These are phyloP conservation scores for Colletes collaris DNA, from an alignment of 2,888 invertebrate species.

Conservation along the genomic window DNA sequence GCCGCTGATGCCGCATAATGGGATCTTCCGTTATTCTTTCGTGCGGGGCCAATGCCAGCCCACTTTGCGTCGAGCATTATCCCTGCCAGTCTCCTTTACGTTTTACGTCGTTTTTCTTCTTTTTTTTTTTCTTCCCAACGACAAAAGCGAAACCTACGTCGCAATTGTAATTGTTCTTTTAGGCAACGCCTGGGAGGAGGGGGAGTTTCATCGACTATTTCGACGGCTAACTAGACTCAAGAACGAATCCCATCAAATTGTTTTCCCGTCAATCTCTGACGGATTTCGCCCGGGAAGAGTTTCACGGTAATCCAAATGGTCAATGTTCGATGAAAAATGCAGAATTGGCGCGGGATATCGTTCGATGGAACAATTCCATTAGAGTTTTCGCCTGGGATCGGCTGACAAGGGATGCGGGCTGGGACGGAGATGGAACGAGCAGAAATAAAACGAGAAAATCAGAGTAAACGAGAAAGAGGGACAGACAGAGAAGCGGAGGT, in stretches of 20 bases:
- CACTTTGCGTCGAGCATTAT: constrained; percentile 26
- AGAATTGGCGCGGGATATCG: constrained; percentile 65
- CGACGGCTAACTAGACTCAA: constrained; percentile 13
- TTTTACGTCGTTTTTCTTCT: background rate
- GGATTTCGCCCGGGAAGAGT: constrained; percentile 35
- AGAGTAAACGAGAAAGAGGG: background rate
- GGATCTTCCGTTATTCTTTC: constrained; percentile 44
- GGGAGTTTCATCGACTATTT: background rate
- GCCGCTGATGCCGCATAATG: constrained; percentile 26
- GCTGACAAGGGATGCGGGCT: constrained; percentile 64
- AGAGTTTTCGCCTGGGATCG: constrained; percentile 69
- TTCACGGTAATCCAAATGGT: constrained; percentile 59
- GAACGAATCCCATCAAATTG: constrained; percentile 35
- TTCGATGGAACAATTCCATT: constrained; percentile 71
- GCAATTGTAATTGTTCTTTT: constrained; percentile 1
- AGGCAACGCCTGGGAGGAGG: background rate
- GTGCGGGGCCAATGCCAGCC: constrained; percentile 8
- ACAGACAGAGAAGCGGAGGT: background rate
- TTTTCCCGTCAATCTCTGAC: constrained; percentile 30
- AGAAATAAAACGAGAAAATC: constrained; percentile 43
- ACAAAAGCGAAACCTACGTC: constrained; percentile 1
- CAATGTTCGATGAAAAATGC: constrained; percentile 69
- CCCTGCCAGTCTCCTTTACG: constrained; percentile 14
- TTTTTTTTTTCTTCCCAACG: background rate
- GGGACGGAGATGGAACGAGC: constrained; percentile 41